Base-by-base conservation (phyloP, 2,113 vertebrate species). In the Zingel zingel region DNA sequence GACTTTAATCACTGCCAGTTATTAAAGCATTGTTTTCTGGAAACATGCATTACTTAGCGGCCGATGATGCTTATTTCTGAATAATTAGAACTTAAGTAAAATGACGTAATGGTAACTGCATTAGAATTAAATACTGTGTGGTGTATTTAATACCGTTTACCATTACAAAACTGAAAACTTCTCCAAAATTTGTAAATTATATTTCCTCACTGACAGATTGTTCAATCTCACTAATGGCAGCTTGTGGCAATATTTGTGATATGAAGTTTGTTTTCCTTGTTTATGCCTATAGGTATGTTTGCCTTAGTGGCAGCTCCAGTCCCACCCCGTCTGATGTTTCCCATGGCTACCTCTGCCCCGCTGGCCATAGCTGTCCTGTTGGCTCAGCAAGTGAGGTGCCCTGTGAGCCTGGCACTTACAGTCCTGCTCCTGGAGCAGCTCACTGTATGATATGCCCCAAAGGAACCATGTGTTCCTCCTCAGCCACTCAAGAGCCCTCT, bases 321-420 rank as follows among this genome's bases (percentile, higher is more conserved):
- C 93, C 97, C 11, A 92, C 92, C 23, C 97, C 97, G 0, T 91
- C 89, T 0, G 94, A 97, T 72, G 95, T 93, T 25, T 86, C 89
- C 74, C 94, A 90, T 3, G 97, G 97, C 3, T 98, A 98, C 89
- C 86, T 88, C 11, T 98, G 98, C 77, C 96, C 97, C 2, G 88
- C 90, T 0, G 97, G 97, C 53, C 96, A 97, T 89, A 91, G 72
- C 86, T 99, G 98, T 87, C 96, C 96, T 3, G 77, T 88, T 5
- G 97, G 97, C 76, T 92, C 95, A 4, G 89, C 74, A 58, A 63
- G 82, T 0, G 96, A 97, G 51, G 47, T 97, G 36, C 96, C 97
- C 25, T 99, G 97, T 58, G 90, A 96, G 81, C 96, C 97, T 27
- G 97, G 97, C 57, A 97, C 94, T 13, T 98, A 97, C 90, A 97